Percentiles rank a stretch among this genome's conserved stretches.
Conservation (phyloP, 2,888 invertebrate species). For the Amphipoea lucens region DNA sequence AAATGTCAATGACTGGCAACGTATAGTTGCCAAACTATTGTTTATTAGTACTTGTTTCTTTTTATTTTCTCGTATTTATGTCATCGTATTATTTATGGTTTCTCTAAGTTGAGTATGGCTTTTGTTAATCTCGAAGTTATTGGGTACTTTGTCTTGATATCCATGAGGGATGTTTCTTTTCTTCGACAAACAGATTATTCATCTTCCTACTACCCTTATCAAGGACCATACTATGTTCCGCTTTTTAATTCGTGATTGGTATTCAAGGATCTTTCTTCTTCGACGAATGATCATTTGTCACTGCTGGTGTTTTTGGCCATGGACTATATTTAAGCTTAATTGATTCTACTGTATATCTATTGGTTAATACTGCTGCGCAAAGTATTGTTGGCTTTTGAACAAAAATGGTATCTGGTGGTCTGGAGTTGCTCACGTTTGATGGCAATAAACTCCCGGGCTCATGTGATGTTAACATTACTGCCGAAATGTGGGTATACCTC, state of each 20-base stretch:
- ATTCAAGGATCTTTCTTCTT: neutral
- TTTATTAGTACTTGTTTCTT: slow-evolving; percentile 37
- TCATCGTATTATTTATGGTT: slow-evolving; percentile 46
- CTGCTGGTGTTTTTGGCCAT: neutral
- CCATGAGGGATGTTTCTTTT: neutral
- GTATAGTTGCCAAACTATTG: slow-evolving; percentile 43
- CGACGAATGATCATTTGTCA: too few species aligned
- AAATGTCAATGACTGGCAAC: slow-evolving; percentile 31
- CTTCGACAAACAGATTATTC: neutral
- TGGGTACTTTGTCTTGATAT: slow-evolving; percentile 13
- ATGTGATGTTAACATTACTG: neutral
- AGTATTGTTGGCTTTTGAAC: too few species aligned
- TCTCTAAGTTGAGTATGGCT: slow-evolving; percentile 20
- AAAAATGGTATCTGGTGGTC: too few species aligned
- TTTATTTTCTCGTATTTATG: slow-evolving; percentile 45
- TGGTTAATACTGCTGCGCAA: too few species aligned
- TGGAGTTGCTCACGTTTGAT: neutral
- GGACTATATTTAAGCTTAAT: neutral
- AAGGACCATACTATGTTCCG: neutral
- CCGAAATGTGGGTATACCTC: neutral
- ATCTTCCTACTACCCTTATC: neutral
- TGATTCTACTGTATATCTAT: neutral
- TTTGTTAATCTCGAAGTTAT: slow-evolving; percentile 29
- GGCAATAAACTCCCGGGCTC: neutral
- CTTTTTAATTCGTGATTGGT: neutral